Conservation (phyloP, 2,113 vertebrate genomes). For the Chamaea fasciata region DNA sequence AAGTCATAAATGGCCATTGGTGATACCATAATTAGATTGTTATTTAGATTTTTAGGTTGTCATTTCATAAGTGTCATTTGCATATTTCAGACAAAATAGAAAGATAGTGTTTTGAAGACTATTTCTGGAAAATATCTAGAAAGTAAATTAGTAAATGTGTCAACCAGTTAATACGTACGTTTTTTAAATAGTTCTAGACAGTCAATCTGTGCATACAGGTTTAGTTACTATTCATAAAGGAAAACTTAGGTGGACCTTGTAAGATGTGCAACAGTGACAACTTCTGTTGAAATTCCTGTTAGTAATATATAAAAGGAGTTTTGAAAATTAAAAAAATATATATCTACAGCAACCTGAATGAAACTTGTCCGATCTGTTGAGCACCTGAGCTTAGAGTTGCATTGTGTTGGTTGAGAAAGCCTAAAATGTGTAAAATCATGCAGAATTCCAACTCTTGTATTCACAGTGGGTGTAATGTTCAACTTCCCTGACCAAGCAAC, state of each 20-base stretch:
- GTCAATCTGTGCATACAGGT: not conserved
- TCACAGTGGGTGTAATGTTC: slow-evolving; percentile 92
- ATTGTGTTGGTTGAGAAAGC: slow-evolving; percentile 3
- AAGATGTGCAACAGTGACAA: not conserved
- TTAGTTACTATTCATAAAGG: not conserved
- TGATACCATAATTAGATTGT: not conserved
- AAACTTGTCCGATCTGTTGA: not conserved
- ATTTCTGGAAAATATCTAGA: not conserved
- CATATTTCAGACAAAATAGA: not conserved
- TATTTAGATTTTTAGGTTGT: not conserved
- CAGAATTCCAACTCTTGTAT: slow-evolving; percentile 13
- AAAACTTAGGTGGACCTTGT: not conserved
- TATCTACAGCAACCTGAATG: not conserved
- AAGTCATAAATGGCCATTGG: not conserved
- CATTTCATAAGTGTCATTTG: not conserved
- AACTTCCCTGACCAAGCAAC: slow-evolving; percentile 91
- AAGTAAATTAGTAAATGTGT: not conserved
- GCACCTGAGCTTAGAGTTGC: not conserved
- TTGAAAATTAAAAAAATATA: not conserved
- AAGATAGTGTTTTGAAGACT: not conserved
- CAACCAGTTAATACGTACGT: not conserved
- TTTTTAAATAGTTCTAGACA: not conserved
- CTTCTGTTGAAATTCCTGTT: not conserved
- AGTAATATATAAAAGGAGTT: not conserved
- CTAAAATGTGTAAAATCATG: not conserved